Conservation (phyloP, 1,140 invertebrate genomes). For the Asobara japonica region DNA sequence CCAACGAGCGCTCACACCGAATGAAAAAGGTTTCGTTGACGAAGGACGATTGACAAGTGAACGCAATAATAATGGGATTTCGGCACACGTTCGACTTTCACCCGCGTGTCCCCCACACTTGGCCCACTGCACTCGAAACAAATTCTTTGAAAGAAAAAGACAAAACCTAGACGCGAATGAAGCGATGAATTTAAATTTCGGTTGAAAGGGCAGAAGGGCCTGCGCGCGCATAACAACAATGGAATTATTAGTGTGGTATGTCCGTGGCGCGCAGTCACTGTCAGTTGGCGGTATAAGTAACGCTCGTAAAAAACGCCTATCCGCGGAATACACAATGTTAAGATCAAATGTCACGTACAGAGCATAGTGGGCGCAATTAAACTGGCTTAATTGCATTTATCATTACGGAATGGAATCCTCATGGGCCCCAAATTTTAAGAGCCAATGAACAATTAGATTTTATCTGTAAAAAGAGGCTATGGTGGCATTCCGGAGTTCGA, state of each 20-base stretch:
- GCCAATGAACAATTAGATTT: too few species aligned
- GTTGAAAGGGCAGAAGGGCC: not conserved
- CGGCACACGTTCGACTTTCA: slow-evolving; percentile 34
- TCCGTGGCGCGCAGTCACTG: not conserved
- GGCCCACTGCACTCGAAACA: slow-evolving; percentile 13
- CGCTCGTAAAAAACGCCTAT: not conserved
- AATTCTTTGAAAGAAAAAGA: not conserved
- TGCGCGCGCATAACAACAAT: not conserved
- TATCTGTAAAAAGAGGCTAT: too few species aligned
- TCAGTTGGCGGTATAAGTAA: not conserved
- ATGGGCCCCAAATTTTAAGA: too few species aligned
- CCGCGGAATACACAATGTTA: not conserved
- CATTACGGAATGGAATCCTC: not conserved
- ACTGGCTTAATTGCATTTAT: not conserved
- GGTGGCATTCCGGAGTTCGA: too few species aligned
- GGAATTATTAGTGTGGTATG: not conserved
- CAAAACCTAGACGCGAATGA: not conserved
- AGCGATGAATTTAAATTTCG: not conserved
- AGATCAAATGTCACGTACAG: not conserved
- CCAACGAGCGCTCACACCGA: not conserved
- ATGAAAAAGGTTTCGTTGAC: slow-evolving; percentile 11
- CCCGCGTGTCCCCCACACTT: slow-evolving; percentile 25
- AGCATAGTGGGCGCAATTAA: slow-evolving; percentile 12
- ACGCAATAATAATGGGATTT: slow-evolving; percentile 38
- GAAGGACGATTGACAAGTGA: slow-evolving; percentile 40